Evolutionary conservation across 2,797 vertebrate species (phyloP).

Genomic region (Taeniopygia guttata): DNA sequence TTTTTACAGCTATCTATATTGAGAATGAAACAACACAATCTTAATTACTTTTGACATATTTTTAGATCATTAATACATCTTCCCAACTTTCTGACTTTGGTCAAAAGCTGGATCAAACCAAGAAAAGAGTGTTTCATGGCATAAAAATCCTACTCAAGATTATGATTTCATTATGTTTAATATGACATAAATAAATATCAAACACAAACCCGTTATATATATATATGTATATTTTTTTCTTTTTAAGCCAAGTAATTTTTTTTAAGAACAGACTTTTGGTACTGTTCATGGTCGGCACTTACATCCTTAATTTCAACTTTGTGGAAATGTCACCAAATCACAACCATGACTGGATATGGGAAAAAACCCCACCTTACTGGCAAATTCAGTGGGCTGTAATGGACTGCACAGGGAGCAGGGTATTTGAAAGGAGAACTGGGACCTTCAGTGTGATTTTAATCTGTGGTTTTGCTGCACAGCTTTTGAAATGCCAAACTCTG

Average conservation of each 20-base stretch:
- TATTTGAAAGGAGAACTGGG: background rate
- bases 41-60: background rate
- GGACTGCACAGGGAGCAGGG: background rate
- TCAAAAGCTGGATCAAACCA: background rate
- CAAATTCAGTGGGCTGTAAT: background rate
- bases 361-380: background rate
- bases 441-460: background rate
- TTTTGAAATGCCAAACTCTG: background rate
- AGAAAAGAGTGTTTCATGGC: background rate
- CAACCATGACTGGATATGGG: background rate
- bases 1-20: background rate
- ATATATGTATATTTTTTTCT: background rate
- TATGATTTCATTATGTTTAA: background rate
- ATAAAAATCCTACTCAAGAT: background rate
- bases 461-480: background rate
- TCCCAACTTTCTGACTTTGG: background rate
- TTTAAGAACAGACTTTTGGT: background rate
- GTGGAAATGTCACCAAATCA: background rate
- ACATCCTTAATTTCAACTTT: background rate
- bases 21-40: background rate
- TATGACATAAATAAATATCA: background rate
- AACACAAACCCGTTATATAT: fast-evolving
- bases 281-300: background rate
- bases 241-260: background rate
- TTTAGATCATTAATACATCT: background rate